phyloP scores from a whole-genome alignment of 1,140 invertebrate species.

The Eumeta japonica region DNA sequence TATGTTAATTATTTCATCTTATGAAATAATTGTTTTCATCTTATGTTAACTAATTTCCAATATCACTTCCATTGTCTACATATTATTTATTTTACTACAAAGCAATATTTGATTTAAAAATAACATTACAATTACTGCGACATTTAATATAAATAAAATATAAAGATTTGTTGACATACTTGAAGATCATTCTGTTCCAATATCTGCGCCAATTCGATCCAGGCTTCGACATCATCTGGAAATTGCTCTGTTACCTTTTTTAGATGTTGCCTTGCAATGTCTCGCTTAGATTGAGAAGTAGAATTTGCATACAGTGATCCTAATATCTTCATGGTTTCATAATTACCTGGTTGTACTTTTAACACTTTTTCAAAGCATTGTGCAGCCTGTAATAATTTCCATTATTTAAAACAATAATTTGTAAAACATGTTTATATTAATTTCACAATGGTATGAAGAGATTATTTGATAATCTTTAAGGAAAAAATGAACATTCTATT shows the following conservation, averaged over 20 bases:
- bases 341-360: constrained; percentile 95
- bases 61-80: neutral
- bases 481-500: no score
- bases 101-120: neutral
- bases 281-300: constrained; percentile 83
- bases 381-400: constrained; percentile 79
- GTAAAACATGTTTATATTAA: no score
- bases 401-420: no score
- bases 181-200: constrained; percentile 92
- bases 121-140: neutral
- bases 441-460: no score
- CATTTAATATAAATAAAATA: neutral
- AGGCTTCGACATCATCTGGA: constrained; percentile 97
- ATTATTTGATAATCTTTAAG: no score
- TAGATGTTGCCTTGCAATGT: constrained; percentile 87
- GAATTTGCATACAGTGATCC: constrained; percentile 95
- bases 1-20: no score
- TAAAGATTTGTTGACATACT: constrained; percentile 44
- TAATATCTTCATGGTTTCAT: constrained; percentile 99
- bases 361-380: constrained; percentile 98
- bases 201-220: constrained; percentile 98
- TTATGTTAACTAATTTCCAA: neutral
- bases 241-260: constrained; percentile 96
- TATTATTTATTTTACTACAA: neutral
- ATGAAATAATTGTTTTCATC: no score